Evolutionary conservation across 2,113 vertebrate species (phyloP), one percentile per base, ranked within the genome.

Genomic region (Clarias macrocephalus): DNA sequence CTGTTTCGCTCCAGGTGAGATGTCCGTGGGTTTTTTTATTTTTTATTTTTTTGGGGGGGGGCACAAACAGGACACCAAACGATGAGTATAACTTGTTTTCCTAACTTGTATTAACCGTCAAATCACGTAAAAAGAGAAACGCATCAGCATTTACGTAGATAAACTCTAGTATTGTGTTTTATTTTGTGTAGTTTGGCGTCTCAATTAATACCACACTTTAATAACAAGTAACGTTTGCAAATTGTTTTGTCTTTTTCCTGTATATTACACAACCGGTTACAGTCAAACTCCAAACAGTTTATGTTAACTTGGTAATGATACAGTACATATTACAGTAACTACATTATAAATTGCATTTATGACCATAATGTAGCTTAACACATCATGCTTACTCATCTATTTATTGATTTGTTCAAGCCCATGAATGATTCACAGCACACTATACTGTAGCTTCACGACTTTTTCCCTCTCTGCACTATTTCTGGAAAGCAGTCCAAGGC

Each of bases 381-480:
- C n/a, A 0, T 1, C 42, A 63, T 85, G 28, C 33, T 80, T 56
- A 7, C 13, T 37, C 30, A 59, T 62, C 21, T 66, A 57, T 10
- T 25, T 30, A 18, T 21, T 42, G 25, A 62, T n/a, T 48, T 28
- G 2, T 56, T 59, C 30, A 21, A 12, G 19, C 25, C 3, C n/a
- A n/a, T 48, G n/a, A 13, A 82, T 5, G 52, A 42, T 77, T 66
- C 42, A 70, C 28, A 59, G 33, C 76, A 57, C 30, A 57, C 9
- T n/a, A 12, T 60, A 57, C 9, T n/a, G 9, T 60, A 80, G 66
- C 15, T 84, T 84, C 62, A 82, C 82, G 86, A 82, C 76, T 82
- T 79, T 85, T 87, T 85, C 56, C 70, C 37, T 23, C 59, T 25
- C n/a, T 15, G 18, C 42, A 72, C 72, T 87, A 88, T 91, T 86